Conservation (phyloP, 1,140 invertebrate species). For the Agrilus planipennis region DNA sequence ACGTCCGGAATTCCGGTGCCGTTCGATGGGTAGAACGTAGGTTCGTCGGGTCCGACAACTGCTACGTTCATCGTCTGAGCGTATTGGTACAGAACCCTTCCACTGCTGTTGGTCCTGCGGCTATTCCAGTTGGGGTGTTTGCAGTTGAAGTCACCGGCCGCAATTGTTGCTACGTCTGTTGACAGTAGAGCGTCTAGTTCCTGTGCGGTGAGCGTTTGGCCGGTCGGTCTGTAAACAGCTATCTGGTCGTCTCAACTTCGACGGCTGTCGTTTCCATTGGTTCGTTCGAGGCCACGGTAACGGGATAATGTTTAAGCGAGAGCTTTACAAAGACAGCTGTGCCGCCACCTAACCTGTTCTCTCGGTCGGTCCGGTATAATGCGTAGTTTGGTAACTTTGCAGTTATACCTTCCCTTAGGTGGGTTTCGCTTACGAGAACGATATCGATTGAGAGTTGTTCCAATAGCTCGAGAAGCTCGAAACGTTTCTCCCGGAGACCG, state of each 20-base stretch:
- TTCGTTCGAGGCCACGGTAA: neutral
- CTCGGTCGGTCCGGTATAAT: neutral
- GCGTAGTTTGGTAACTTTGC: neutral
- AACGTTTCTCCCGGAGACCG: neutral
- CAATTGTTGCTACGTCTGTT: neutral
- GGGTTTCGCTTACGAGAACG: slow-evolving; percentile 2
- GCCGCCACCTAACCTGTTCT: neutral
- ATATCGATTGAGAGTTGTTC: neutral
- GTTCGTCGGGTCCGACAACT: too few relatives aligned
- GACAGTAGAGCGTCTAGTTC: neutral
- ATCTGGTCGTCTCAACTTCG: neutral
- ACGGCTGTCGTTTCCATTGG: neutral
- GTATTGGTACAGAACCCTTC: too few relatives aligned
- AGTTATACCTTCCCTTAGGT: neutral
- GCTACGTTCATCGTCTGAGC: too few relatives aligned
- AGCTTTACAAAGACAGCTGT: neutral
- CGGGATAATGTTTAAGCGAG: neutral
- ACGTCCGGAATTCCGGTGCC: too few relatives aligned
- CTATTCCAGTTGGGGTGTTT: slow-evolving; percentile 5
- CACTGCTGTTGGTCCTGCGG: neutral
- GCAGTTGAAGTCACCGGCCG: slow-evolving; percentile 1
- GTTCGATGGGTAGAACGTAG: too few relatives aligned
- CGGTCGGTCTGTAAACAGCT: neutral
- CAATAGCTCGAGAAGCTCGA: neutral
- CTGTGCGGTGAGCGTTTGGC: neutral